Percentiles rank a stretch among this genome's conserved stretches.
Conservation (phyloP, 2,797 vertebrate genomes). For the Thunnus albacares region DNA sequence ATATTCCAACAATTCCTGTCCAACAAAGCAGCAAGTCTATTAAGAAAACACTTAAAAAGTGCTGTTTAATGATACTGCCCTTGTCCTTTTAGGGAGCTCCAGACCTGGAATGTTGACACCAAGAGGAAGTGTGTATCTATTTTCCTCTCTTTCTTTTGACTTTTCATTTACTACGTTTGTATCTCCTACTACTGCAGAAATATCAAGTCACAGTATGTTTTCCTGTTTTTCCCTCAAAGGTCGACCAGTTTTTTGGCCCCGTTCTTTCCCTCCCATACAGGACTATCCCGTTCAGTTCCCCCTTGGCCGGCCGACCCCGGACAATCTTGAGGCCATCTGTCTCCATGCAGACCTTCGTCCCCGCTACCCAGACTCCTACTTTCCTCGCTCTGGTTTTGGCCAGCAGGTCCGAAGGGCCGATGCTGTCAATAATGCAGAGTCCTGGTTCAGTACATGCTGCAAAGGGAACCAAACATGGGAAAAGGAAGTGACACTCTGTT, state of each 20-base stretch:
- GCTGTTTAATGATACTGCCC: background rate
- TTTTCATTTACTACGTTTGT: background rate
- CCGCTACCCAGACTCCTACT: constrained; percentile 70
- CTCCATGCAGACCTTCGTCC: constrained; percentile 72
- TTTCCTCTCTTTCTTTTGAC: background rate
- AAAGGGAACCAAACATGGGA: constrained; percentile 54
- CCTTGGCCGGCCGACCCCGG: constrained; percentile 64
- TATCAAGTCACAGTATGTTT: background rate
- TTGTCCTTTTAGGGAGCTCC: constrained; percentile 29
- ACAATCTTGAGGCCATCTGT: constrained; percentile 82
- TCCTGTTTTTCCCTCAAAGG: constrained; percentile 36
- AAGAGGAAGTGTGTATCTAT: constrained; percentile 52
- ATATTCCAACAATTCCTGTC: background rate
- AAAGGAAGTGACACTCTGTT: constrained; percentile 76
- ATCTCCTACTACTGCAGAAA: background rate
- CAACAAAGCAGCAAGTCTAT: background rate
- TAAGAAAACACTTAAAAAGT: background rate
- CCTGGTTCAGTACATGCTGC: constrained; percentile 82
- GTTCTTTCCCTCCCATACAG: background rate
- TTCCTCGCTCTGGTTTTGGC: constrained; percentile 68
- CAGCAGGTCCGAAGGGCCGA: constrained; percentile 48
- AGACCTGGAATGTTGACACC: constrained; percentile 18
- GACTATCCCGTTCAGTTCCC: constrained; percentile 77
- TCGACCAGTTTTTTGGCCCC: constrained; percentile 26
- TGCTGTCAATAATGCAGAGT: constrained; percentile 80